Base-by-base conservation (phyloP, 2,888 invertebrate genomes). In the Lasioglossum lativentre region DNA sequence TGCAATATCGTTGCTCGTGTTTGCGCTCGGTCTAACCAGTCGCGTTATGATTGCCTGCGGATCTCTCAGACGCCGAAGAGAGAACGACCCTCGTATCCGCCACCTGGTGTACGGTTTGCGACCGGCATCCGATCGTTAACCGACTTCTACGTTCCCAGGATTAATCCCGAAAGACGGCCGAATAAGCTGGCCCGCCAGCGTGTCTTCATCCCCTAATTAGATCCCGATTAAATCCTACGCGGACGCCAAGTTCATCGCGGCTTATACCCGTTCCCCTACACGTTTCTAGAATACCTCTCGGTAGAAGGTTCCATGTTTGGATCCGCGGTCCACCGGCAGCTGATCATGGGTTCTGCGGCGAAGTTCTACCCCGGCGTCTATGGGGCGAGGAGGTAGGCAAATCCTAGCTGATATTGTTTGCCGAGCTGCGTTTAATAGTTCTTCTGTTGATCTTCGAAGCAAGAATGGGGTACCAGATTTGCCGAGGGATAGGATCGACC, bases 1-100 rank as follows among this genome's bases (percentile, higher is more conserved):
- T 40, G 73, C 66, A 59, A 74, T 74, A 74, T 74, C 79, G 47
- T 74, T 66, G 73, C 45, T 52, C 73, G 40, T 82, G 83, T 77
- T 80, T 70, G 76, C 71, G 56, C 74, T 47, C 71, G 63, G 38
- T 42, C 42, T 42, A 63, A 23, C 68, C 75, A n/a, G 75, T 14
- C 52, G 70, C 52, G 56, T 56, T 42, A 40, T 14, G 52, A 78
- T 70, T 70, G 56, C 70, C 56, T 27, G 40, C 52, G 56, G 70
- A 78, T 78, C 47, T 70, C 70, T 56, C 52, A 19, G 30, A n/a
- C 42, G 16, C 1, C 42, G 12, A 0, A 23, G n/a, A 8, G 52
- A 56, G 34, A 73, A 71, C 68, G 45, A 23, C n/a, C 40, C 1
- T 10, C 6, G 56, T 27, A 71, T 56, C 72, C 47, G 38, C 56